Conservation (phyloP, 2,888 invertebrate genomes). For the Epinotia ramella region DNA sequence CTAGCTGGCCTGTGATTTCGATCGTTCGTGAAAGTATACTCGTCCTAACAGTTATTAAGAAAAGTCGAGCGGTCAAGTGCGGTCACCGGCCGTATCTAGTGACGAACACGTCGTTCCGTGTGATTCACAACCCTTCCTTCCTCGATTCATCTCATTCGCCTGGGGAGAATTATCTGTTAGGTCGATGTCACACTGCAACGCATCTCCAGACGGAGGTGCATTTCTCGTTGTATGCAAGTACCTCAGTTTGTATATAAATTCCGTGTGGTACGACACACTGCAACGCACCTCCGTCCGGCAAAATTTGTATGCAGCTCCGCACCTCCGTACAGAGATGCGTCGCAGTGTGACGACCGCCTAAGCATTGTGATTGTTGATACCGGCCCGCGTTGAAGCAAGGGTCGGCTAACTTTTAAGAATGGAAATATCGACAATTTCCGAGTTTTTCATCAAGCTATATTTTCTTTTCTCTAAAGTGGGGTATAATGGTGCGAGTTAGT, state of each 20-base stretch:
- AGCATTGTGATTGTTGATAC: background rate
- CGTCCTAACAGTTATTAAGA: background rate
- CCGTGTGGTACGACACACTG: no score
- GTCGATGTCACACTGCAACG: no score
- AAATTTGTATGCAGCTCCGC: no score
- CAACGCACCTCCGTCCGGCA: no score
- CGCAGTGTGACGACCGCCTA: no score
- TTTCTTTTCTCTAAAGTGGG: background rate
- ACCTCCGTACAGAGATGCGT: no score
- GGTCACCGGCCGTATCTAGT: slow-evolving; percentile 77
- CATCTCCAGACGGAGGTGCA: no score
- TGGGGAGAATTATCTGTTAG: background rate
- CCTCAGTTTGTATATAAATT: no score
- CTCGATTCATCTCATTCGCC: background rate
- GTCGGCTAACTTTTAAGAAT: background rate
- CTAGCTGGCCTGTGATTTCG: background rate
- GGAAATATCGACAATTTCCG: background rate
- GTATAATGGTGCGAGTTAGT: background rate
- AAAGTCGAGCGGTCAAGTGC: slow-evolving; percentile 57
- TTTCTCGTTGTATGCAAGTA: no score
- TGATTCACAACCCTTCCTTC: background rate
- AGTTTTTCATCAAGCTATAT: background rate
- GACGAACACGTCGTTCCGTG: slow-evolving; percentile 59
- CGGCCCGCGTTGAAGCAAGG: background rate
- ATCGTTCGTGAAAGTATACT: background rate